Conservation (phyloP, 2,888 invertebrate species). For the Rhopalosiphum nymphaeae region DNA sequence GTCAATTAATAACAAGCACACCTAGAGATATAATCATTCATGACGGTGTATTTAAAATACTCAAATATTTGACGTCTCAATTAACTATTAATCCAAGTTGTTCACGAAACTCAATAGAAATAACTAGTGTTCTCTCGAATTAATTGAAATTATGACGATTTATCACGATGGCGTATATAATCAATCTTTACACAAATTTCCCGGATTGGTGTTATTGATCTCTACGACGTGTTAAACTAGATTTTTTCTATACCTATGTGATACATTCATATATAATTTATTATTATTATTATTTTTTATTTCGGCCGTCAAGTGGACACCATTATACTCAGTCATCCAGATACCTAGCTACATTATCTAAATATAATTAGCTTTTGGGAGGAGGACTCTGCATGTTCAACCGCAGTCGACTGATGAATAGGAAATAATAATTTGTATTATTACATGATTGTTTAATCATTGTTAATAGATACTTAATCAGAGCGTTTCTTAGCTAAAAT, state of each 20-base stretch:
- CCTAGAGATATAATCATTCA: background rate
- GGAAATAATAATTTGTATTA: conserved; percentile 33
- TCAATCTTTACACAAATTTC: background rate
- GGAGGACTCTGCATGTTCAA: background rate
- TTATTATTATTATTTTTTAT: background rate
- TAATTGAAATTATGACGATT: conserved; percentile 4
- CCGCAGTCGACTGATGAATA: background rate
- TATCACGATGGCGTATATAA: background rate
- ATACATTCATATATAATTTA: background rate
- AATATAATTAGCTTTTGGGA: background rate
- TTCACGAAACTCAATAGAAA: background rate
- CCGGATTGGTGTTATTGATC: background rate
- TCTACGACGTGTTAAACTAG: background rate
- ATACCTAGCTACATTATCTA: background rate
- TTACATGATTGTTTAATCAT: conserved; percentile 24
- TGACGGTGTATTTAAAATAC: background rate
- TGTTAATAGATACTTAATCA: conserved; percentile 44
- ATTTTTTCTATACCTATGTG: background rate
- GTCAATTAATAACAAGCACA: background rate
- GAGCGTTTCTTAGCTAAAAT: conserved; percentile 59
- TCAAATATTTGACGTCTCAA: background rate
- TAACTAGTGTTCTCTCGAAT: background rate
- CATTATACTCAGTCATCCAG: background rate
- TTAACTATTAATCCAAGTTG: background rate
- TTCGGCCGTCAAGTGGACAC: background rate